phyloP scores from a whole-genome alignment of 2,888 invertebrate genomes.

The Andrena bicolor region DNA sequence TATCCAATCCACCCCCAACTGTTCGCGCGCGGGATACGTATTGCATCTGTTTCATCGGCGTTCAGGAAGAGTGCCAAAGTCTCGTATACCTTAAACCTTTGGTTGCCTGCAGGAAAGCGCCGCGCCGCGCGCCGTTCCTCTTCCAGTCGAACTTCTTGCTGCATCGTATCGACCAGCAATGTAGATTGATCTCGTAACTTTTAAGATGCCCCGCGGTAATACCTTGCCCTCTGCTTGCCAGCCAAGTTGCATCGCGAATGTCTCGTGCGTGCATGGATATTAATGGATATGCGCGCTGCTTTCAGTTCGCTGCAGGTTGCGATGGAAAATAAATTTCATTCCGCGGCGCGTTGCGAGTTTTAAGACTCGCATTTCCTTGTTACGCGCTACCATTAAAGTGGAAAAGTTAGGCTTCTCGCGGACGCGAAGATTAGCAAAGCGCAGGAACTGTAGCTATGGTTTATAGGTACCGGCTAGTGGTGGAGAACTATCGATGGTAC shows the following conservation, averaged over 20 bases:
- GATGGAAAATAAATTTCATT: background rate
- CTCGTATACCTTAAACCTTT: constrained; percentile 25
- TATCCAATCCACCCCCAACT: constrained; percentile 56
- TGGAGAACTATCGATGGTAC: too few species aligned
- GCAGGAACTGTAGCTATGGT: background rate
- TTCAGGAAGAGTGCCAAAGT: constrained; percentile 66
- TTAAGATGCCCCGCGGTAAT: background rate
- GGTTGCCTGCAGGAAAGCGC: constrained; percentile 18
- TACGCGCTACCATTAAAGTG: background rate
- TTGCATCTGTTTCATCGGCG: constrained; percentile 71
- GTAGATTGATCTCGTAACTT: constrained; percentile 7
- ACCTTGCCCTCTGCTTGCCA: background rate
- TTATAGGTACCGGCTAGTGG: background rate
- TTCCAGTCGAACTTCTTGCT: background rate
- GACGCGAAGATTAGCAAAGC: background rate
- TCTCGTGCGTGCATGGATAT: background rate
- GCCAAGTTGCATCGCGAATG: background rate
- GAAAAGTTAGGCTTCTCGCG: background rate
- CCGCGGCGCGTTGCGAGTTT: background rate
- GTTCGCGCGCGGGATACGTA: constrained; percentile 52
- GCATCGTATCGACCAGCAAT: background rate
- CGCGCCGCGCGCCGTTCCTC: constrained; percentile 12
- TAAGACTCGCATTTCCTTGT: background rate
- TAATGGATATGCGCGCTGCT: background rate
- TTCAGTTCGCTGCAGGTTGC: background rate